Evolutionary conservation across 2,797 vertebrate genomes (phyloP).

Genomic region (Anolis apletophallus): DNA sequence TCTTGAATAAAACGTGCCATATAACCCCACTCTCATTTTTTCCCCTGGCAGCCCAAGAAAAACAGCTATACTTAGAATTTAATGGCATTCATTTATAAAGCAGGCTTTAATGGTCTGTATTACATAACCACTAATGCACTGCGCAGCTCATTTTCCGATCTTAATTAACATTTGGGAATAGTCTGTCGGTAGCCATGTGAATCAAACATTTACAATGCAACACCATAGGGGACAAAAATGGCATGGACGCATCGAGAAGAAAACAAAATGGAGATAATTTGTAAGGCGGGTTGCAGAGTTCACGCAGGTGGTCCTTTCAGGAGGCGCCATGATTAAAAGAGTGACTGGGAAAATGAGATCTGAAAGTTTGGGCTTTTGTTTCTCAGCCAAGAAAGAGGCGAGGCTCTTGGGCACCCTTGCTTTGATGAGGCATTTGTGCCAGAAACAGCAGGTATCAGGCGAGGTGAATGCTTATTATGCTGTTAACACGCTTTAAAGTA

Average conservation of each 20-base stretch:
- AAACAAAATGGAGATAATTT: constrained; percentile 20
- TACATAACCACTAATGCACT: constrained; percentile 67
- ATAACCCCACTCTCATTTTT: constrained; percentile 57
- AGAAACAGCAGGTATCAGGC: neutral
- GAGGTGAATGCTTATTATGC: neutral
- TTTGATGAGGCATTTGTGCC: neutral
- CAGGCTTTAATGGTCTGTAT: constrained; percentile 68
- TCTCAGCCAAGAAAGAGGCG: constrained; percentile 9
- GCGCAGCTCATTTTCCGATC: constrained; percentile 68
- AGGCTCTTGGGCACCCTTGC: constrained; percentile 21
- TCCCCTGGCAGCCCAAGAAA: constrained; percentile 59
- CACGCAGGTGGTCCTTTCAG: constrained; percentile 34
- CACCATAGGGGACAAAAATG: constrained; percentile 45
- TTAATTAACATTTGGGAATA: constrained; percentile 71
- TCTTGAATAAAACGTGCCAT: constrained; percentile 42
- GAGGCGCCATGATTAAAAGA: constrained; percentile 34
- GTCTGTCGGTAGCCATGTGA: constrained; percentile 59
- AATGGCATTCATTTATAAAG: constrained; percentile 70
- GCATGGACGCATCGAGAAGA: constrained; percentile 54
- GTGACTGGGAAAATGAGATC: constrained; percentile 30
- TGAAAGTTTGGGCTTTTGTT: neutral
- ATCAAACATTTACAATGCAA: constrained; percentile 58
- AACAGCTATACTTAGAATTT: constrained; percentile 65
- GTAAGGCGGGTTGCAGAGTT: neutral
- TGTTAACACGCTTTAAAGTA: constrained; percentile 10